Conservation (phyloP, 1,140 invertebrate species). For the Agraylea sexmaculata region DNA sequence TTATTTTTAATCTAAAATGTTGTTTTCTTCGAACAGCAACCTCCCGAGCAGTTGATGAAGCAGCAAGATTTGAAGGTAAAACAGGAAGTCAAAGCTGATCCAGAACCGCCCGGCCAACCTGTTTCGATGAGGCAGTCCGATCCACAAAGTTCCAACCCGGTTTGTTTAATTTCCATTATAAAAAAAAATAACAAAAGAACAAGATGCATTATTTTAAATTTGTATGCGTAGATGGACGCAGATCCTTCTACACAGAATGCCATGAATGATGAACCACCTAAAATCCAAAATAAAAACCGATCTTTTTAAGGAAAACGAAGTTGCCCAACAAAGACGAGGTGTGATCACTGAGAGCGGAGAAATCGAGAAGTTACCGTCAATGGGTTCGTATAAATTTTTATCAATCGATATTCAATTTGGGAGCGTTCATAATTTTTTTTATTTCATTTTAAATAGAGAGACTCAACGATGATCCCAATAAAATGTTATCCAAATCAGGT, state of each 20-base stretch:
- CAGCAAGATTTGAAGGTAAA: slow-evolving; percentile 9
- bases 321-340: slow-evolving; percentile 6
- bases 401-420: background rate
- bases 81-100: slow-evolving; percentile 15
- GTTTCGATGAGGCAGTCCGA: no score
- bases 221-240: slow-evolving; percentile 1
- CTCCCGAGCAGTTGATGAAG: slow-evolving; percentile 10
- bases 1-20: background rate
- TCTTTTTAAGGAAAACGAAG: slow-evolving; percentile 16
- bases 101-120: slow-evolving; percentile 4
- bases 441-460: no score
- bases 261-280: slow-evolving; percentile 14
- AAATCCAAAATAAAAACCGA: slow-evolving; percentile 21
- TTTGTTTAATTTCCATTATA: no score
- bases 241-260: background rate
- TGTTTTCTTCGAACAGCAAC: background rate
- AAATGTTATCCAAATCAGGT: no score
- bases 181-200: background rate
- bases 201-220: background rate
- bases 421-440: no score
- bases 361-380: slow-evolving; percentile 5
- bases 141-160: no score
- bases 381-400: slow-evolving; percentile 1
- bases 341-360: slow-evolving; percentile 12
- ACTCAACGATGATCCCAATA: no score